These are phyloP conservation scores for Acrobasis consociella DNA, from an alignment of 2,888 invertebrate genomes.

Conservation along the genomic window DNA sequence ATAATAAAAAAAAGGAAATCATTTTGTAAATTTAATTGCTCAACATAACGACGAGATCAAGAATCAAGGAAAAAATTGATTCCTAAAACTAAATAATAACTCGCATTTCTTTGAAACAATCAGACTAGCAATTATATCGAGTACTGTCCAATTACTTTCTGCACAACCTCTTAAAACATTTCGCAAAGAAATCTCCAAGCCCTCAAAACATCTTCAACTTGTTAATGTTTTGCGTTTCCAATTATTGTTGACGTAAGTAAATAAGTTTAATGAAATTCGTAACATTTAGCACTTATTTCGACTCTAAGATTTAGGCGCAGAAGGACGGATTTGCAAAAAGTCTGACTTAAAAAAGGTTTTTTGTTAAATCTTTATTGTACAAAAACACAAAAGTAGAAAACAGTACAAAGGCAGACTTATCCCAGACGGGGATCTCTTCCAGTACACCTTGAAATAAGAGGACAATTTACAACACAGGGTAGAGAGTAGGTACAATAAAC, in stretches of 20 bases:
- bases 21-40: too few relatives aligned
- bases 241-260: conserved; percentile 8
- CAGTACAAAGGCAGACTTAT: too few relatives aligned
- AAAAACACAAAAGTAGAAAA: too few relatives aligned
- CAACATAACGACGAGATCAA: too few relatives aligned
- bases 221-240: conserved; percentile 8
- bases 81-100: not conserved
- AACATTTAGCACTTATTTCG: conserved; percentile 6
- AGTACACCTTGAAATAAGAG: too few relatives aligned
- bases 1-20: too few relatives aligned
- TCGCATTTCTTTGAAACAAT: not conserved
- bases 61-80: not conserved
- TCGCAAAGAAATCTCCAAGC: not conserved
- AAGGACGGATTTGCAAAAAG: not conserved
- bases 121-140: conserved; percentile 1
- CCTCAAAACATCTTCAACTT: conserved; percentile 9
- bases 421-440: too few relatives aligned
- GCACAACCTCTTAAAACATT: not conserved
- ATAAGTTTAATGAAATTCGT: conserved; percentile 12
- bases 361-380: too few relatives aligned
- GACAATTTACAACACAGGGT: too few relatives aligned
- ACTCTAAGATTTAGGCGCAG: not conserved
- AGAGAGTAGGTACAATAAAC: too few relatives aligned
- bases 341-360: too few relatives aligned
- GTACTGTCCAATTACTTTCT: not conserved